Evolutionary conservation across 1,140 invertebrate genomes (phyloP).

Genomic region (Lethocerus indicus): DNA sequence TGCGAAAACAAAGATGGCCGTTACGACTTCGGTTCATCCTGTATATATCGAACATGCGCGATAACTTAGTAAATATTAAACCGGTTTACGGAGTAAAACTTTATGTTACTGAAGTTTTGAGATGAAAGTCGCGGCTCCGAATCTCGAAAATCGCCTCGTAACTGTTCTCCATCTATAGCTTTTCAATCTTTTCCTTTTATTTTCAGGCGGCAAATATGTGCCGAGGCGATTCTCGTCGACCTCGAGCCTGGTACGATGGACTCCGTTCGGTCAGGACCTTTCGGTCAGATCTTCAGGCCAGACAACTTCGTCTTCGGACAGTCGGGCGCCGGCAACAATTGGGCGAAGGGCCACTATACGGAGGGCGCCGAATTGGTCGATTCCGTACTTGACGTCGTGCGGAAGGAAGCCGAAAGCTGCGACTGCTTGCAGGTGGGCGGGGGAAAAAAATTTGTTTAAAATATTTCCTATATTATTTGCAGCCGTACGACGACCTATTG

Average conservation of each 20-base stretch:
- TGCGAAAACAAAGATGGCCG: too few species aligned
- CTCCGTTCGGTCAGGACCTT: conserved; percentile 68
- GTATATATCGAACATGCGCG: too few species aligned
- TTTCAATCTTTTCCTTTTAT: too few species aligned
- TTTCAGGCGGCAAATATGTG: conserved; percentile 75
- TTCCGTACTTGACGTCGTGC: conserved; percentile 39
- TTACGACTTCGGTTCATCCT: too few species aligned
- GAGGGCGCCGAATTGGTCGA: conserved; percentile 68
- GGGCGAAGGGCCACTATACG: conserved; percentile 86
- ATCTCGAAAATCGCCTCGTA: too few species aligned
- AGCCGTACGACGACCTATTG: too few species aligned
- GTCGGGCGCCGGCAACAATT: conserved; percentile 55
- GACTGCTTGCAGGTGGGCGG: conserved; percentile 46
- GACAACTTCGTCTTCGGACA: conserved; percentile 79
- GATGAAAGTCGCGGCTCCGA: too few species aligned
- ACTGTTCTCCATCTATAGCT: too few species aligned
- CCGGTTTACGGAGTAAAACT: too few species aligned
- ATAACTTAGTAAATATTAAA: too few species aligned
- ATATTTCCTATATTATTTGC: too few species aligned
- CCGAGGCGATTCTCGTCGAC: conserved; percentile 77
- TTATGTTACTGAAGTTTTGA: too few species aligned
- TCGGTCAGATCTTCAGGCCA: conserved; percentile 72
- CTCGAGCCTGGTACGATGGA: conserved; percentile 84
- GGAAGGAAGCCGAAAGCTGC: conserved; percentile 78
- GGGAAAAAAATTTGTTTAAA: not conserved